Base-by-base conservation (phyloP, 2,113 vertebrate genomes). In the Eclectus roratus region DNA sequence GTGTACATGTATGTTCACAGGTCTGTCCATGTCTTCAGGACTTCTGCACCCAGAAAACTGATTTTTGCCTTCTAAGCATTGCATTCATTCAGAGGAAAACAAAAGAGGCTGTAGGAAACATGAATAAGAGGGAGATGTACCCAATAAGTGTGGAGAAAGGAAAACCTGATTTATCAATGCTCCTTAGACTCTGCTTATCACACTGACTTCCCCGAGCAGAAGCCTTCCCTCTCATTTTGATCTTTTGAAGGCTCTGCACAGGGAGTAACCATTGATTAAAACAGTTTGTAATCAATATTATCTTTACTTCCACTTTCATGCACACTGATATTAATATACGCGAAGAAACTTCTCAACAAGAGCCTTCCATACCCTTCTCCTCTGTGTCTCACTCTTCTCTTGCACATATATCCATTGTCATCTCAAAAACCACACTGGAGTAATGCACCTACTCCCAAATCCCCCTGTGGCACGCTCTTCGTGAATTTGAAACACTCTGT, bases 361-460 rank as follows among this genome's bases (percentile, higher is more conserved):
- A 69, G 44, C n/a, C 35, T 60, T 66, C 86, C 52, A 66, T 17
- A 31, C 21, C 11, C 35, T 72, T 52, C 79, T 66, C 17, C 10
- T 65, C 79, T 47, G 49, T 27, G 71, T 85, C 80, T 93, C 9
- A 1, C 52, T 87, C 55, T 49, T 58, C 41, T 56, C 17, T 6
- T 3, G 1, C n/a, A 55, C 25, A 23, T 0, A 0, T 23, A 68
- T 13, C 66, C 33, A 44, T 0, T 87, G 60, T 61, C 93, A 94
- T 64, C 89, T 80, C 96, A 94, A 96, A 97, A 82, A 84, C 73
- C 37, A 72, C 89, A 86, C 66, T 76, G 58, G 46, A 94, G 50
- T 83, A 95, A 95, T 25, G 41, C 66, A 95, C 79, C 73, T 94
- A 83, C 94, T 97, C 94, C 82, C 93, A 95, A 58, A 93, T 82